Evolutionary conservation across 2,113 vertebrate genomes (phyloP), one percentile per base, ranked within the genome.

Genomic region (Indicator maculatus): DNA sequence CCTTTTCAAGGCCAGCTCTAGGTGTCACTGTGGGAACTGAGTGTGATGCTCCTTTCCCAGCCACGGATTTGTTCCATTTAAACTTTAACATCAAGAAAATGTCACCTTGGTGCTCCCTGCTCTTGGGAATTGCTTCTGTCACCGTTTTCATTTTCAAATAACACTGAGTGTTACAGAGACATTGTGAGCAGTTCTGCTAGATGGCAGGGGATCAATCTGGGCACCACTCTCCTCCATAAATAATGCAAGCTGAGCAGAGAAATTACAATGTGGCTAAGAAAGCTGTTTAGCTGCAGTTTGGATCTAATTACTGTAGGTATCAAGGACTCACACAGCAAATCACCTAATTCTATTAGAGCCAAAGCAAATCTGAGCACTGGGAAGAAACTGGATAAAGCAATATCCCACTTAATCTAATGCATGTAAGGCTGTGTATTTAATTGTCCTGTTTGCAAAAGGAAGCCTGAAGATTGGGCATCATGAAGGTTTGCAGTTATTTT

Each of bases 41-140:
- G 70, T 94, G 93, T 10, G 84, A 72, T 47, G 41, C 84, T 95
- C 64, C 31, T 55, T 91, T 91, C 81, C 84, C 84, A 70, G 66
- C 88, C 81, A 15, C 18, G 86, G 80, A 81, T 79, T 80, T 88
- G 89, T 93, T 95, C 93, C 92, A 89, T 81, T 96, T 96, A 91
- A 96, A 97, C 95, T 95, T 94, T 53, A 88, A 86, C 94, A 92
- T 70, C 88, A 82, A 86, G 93, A 85, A 96, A 97, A 96, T 95
- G 95, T 96, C 92, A 97, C 91, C 93, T 94, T 92, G 86, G 60
- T 88, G 80, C 89, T 96, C 96, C 70, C 80, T 60, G 83, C 93
- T 87, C 93, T 78, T 74, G 74, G 76, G 90, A 95, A 89, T 92
- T 95, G 95, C 83, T 96, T 74, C 93, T 91, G 92, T 65, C 95